phyloP scores from a whole-genome alignment of 2,797 vertebrate species.

The Spinibarbus caldwelli region DNA sequence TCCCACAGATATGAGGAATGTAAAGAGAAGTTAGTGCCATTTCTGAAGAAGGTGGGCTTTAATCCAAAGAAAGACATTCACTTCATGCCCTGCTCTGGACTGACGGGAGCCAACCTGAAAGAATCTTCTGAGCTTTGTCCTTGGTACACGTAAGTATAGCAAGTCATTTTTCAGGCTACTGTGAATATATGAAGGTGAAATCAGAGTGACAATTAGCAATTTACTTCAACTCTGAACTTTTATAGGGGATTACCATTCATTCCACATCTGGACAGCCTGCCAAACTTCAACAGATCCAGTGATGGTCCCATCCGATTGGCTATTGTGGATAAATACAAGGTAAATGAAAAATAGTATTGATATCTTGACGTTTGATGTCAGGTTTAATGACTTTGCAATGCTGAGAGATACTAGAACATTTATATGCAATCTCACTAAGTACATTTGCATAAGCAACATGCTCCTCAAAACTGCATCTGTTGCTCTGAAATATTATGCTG shows the following conservation, averaged over 20 bases:
- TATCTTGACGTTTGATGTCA: neutral
- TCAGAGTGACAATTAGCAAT: neutral
- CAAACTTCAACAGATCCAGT: slow-evolving; percentile 93
- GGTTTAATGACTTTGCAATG: neutral
- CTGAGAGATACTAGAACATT: neutral
- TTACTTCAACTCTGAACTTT: slow-evolving; percentile 26
- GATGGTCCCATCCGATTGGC: slow-evolving; percentile 96
- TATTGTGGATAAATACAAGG: slow-evolving; percentile 99
- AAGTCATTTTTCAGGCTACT: neutral
- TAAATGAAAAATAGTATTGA: slow-evolving; percentile 63
- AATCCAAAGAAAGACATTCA: slow-evolving; percentile 99
- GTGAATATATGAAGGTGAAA: neutral
- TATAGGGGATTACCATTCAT: slow-evolving; percentile 96
- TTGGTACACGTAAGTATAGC: slow-evolving; percentile 93
- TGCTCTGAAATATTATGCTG: neutral
- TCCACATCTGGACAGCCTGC: slow-evolving; percentile 96
- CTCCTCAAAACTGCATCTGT: neutral
- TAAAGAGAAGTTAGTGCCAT: slow-evolving; percentile 99
- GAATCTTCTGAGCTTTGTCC: slow-evolving; percentile 89
- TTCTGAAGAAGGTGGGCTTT: slow-evolving; percentile 99
- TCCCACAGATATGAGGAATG: slow-evolving; percentile 94
- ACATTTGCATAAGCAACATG: slow-evolving; percentile 7
- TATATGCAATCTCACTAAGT: neutral
- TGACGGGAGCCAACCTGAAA: slow-evolving; percentile 97
- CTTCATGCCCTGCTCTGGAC: slow-evolving; percentile 99